Conservation (phyloP, 2,797 vertebrate genomes). For the Oceanodroma leucorhoa region DNA sequence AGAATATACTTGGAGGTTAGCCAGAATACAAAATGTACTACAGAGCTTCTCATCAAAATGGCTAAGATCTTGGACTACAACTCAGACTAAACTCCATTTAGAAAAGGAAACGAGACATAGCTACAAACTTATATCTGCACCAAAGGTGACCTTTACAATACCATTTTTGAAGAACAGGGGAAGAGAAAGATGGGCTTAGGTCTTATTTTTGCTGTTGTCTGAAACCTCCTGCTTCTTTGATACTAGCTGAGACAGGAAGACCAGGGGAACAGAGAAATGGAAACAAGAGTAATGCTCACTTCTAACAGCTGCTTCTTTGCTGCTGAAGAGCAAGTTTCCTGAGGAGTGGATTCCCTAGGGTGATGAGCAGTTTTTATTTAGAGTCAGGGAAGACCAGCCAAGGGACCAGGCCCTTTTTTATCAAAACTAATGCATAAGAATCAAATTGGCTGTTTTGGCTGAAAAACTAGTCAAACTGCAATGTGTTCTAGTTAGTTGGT, state of each 20-base stretch:
- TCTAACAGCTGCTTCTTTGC: not conserved
- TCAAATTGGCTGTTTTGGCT: not conserved
- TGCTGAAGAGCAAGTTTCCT: not conserved
- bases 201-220: not conserved
- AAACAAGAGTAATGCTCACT: not conserved
- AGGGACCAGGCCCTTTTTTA: not conserved
- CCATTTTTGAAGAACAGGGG: not conserved
- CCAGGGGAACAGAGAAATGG: not conserved
- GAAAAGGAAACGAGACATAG: not conserved
- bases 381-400: not conserved
- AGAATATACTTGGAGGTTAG: not conserved
- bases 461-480: not conserved
- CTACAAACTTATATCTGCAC: not conserved
- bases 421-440: not conserved
- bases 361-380: not conserved
- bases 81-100: not conserved
- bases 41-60: not conserved
- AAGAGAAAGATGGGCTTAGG: not conserved
- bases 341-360: not conserved
- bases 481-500: not conserved
- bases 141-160: not conserved
- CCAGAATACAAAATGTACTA: slow-evolving; percentile 1
- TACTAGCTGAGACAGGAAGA: not conserved
- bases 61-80: not conserved
- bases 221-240: not conserved